A percentile compares a stretch with the other conserved stretches of the same genome.
These are phyloP conservation scores for Heteractis magnifica DNA, from an alignment of 92 coral and sea anemone species.

Conservation along the genomic window DNA sequence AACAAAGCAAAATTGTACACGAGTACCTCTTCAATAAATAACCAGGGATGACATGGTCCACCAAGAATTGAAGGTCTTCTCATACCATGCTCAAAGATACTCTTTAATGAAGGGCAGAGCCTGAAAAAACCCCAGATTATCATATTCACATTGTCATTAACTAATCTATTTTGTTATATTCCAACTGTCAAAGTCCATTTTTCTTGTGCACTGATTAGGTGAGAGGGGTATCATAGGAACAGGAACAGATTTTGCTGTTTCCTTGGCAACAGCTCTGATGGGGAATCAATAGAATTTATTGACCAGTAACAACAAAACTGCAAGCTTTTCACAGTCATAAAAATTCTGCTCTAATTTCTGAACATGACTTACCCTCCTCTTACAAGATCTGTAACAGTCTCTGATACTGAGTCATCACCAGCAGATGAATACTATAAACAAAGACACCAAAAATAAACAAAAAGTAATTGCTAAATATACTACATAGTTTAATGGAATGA, in stretches of 20 bases:
- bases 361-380: constrained; percentile 80
- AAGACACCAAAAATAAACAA: neutral
- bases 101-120: constrained; percentile 91
- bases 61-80: constrained; percentile 94
- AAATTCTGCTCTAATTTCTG: constrained; percentile 50
- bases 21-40: constrained; percentile 92
- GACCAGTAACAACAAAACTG: too few relatives aligned
- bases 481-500: too few relatives aligned
- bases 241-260: too few relatives aligned
- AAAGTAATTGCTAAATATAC: neutral
- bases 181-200: too few relatives aligned
- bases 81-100: constrained; percentile 96
- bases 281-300: neutral
- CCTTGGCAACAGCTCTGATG: too few relatives aligned
- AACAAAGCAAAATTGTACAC: too few relatives aligned
- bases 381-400: constrained; percentile 96
- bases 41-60: constrained; percentile 98
- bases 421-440: constrained; percentile 83
- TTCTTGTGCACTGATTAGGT: too few relatives aligned
- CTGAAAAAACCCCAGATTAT: constrained; percentile 25
- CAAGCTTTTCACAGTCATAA: neutral
- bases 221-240: neutral
- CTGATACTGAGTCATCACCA: constrained; percentile 97
- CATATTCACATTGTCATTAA: neutral
- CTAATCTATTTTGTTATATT: neutral